These are phyloP conservation scores for Drosophila saltans DNA, from an alignment of 1,140 invertebrate genomes.

Conservation along the genomic window DNA sequence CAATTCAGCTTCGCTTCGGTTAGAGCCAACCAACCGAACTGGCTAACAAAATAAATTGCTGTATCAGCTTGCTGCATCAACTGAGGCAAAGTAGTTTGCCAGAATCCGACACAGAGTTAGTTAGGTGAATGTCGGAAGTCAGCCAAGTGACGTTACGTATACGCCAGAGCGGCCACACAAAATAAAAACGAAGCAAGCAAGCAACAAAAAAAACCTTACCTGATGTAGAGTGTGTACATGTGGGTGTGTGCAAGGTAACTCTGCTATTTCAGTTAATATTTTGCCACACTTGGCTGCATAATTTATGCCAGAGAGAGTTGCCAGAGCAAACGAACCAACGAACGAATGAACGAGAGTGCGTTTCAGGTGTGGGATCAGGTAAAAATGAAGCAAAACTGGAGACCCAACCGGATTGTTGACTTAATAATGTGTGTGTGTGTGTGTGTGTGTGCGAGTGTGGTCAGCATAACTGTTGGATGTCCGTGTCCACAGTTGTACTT, in stretches of 20 bases:
- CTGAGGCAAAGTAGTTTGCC: conserved; percentile 42
- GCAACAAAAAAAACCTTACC: neutral
- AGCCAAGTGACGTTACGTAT: conserved; percentile 39
- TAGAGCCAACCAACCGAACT: conserved; percentile 22
- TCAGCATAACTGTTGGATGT: neutral
- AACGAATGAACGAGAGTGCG: conserved; percentile 21
- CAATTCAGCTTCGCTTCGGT: neutral
- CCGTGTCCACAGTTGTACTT: conserved; percentile 14
- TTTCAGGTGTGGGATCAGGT: neutral
- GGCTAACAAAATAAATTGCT: conserved; percentile 66
- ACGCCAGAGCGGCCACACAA: conserved; percentile 38
- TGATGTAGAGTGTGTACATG: conserved; percentile 39
- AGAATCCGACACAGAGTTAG: neutral
- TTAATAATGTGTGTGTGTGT: neutral
- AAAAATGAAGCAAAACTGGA: too few relatives aligned
- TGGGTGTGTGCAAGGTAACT: conserved; percentile 50
- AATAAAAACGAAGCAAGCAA: conserved; percentile 8
- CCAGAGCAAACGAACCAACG: conserved; percentile 9
- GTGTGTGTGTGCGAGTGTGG: conserved; percentile 7
- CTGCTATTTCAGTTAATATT: conserved; percentile 70
- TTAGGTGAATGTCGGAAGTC: neutral
- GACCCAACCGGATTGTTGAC: too few relatives aligned
- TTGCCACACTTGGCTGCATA: conserved; percentile 73
- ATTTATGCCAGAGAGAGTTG: conserved; percentile 61
- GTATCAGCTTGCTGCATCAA: conserved; percentile 60